These are phyloP conservation scores for Trachelus stipa DNA, from an alignment of 2,888 invertebrate species.

Conservation along the genomic window DNA sequence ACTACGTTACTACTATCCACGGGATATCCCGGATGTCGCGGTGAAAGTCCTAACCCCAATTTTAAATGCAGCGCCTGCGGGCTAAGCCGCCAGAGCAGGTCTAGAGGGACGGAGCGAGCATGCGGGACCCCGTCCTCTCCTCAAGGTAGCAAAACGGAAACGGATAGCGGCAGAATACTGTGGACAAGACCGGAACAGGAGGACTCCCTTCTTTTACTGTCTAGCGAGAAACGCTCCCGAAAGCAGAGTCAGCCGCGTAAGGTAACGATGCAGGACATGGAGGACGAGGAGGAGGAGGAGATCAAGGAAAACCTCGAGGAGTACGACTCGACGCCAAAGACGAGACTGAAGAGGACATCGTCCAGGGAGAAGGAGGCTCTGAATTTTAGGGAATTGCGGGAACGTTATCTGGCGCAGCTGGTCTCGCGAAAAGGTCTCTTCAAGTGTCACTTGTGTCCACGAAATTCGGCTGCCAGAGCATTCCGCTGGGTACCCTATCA, in stretches of 20 bases:
- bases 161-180: slow-evolving; percentile 26
- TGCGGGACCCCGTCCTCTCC: slow-evolving; percentile 37
- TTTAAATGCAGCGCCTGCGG: slow-evolving; percentile 19
- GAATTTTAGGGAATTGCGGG: slow-evolving; percentile 49
- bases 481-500: slow-evolving; percentile 65
- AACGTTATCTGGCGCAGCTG: slow-evolving; percentile 63
- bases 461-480: slow-evolving; percentile 61
- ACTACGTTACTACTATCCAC: slow-evolving; percentile 50
- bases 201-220: slow-evolving; percentile 4
- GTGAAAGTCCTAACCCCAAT: slow-evolving; percentile 9
- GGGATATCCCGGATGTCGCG: slow-evolving; percentile 4
- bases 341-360: slow-evolving; percentile 2
- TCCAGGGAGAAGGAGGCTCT: slow-evolving; percentile 4
- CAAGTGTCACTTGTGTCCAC: slow-evolving; percentile 54
- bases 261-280: slow-evolving; percentile 52
- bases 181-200: slow-evolving; percentile 25
- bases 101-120: slow-evolving; percentile 30
- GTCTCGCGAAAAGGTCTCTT: slow-evolving; percentile 57
- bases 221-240: slow-evolving; percentile 62
- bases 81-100: slow-evolving; percentile 33
- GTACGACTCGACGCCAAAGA: background rate
- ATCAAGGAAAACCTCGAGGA: slow-evolving; percentile 10
- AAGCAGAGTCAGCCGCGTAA: slow-evolving; percentile 70
- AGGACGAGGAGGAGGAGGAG: slow-evolving; percentile 31
- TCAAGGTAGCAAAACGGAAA: slow-evolving; percentile 26